These are phyloP conservation scores for Digitonthophagus gazella DNA, from an alignment of 2,888 invertebrate genomes.

Conservation along the genomic window DNA sequence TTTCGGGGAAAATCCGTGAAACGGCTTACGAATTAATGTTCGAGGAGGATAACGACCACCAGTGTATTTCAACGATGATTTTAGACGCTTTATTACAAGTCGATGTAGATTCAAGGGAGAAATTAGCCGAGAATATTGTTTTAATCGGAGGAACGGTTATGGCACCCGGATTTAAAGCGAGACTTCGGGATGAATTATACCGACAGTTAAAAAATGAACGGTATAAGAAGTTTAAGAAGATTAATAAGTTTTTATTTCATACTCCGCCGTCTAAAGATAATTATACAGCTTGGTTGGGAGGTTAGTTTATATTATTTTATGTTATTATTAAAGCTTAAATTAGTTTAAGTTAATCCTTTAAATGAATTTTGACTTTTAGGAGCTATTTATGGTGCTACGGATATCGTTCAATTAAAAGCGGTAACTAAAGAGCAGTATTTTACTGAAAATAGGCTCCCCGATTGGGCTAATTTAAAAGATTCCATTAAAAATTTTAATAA, in stretches of 20 bases:
- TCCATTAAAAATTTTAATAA: conserved; percentile 52
- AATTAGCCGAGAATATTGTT: conserved; percentile 79
- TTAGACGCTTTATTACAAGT: conserved; percentile 80
- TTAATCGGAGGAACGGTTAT: conserved; percentile 84
- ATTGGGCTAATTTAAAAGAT: conserved; percentile 74
- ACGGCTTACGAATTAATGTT: conserved; percentile 82
- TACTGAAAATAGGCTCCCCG: conserved; percentile 68
- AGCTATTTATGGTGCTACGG: conserved; percentile 75
- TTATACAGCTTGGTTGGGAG: conserved; percentile 85
- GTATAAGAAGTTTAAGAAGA: conserved; percentile 57
- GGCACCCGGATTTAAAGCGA: conserved; percentile 77
- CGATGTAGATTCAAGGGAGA: conserved; percentile 76
- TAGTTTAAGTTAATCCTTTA: conserved; percentile 4
- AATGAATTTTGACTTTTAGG: conserved; percentile 50
- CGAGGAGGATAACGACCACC: conserved; percentile 77
- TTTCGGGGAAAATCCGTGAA: conserved; percentile 74
- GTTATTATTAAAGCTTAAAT: conserved; percentile 3
- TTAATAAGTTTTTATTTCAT: conserved; percentile 77
- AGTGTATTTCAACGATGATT: conserved; percentile 80
- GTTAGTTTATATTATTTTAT: too few relatives aligned
- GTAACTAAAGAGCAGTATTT: conserved; percentile 74
- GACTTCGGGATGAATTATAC: conserved; percentile 76
- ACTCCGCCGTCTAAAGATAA: conserved; percentile 75
- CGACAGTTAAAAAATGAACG: conserved; percentile 64
- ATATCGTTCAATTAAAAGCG: conserved; percentile 68